Conservation (phyloP, 35 echinoderm and acorn worm species). For the Stichopus chloronotus region DNA sequence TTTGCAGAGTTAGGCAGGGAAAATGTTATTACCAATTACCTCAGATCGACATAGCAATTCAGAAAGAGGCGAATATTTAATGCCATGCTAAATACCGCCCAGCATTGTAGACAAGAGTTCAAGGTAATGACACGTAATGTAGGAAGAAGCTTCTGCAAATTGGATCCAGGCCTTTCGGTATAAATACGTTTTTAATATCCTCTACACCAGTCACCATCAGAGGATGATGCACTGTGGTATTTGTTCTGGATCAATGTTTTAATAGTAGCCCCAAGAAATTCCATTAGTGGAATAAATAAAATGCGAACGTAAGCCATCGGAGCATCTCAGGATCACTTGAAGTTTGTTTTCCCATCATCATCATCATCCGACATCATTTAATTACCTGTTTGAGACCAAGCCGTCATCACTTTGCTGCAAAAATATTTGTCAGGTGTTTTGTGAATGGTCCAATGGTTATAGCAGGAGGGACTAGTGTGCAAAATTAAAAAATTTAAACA, state of each 20-base stretch:
- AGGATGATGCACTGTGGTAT: not conserved
- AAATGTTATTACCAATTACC: constrained; percentile 31
- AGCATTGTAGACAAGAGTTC: not conserved
- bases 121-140: not conserved
- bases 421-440: too few relatives aligned
- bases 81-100: not conserved
- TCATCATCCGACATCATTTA: too few relatives aligned
- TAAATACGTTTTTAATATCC: constrained; percentile 12
- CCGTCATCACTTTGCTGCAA: too few relatives aligned
- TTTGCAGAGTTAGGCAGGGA: constrained; percentile 9
- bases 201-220: not conserved
- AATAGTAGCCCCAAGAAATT: not conserved
- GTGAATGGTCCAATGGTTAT: too few relatives aligned
- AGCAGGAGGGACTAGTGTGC: too few relatives aligned
- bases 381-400: too few relatives aligned
- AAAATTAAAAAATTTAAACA: too few relatives aligned
- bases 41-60: not conserved
- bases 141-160: not conserved
- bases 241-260: constrained; percentile 17
- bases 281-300: constrained; percentile 17
- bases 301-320: not conserved
- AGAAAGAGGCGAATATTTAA: not conserved
- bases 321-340: too few relatives aligned
- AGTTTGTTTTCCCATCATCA: too few relatives aligned
- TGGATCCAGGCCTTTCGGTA: not conserved